Base-by-base conservation (phyloP, 2,888 invertebrate species). In the Leptodirus hochenwartii region DNA sequence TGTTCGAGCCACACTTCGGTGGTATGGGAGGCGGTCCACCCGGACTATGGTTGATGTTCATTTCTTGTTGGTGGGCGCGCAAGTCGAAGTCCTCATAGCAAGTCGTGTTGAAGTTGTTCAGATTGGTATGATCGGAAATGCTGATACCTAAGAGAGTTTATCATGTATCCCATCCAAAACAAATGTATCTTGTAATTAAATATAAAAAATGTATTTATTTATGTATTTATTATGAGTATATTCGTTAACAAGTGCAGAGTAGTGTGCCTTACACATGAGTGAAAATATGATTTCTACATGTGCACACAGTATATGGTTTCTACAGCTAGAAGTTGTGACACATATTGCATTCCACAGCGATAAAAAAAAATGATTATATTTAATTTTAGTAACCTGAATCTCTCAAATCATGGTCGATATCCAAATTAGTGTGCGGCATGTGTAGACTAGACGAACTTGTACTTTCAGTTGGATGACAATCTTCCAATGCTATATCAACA, bases 401-500 rank as follows among this genome's bases (percentile, higher is more conserved):
- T 4, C 66, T 54, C 8, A 65, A 47, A 40, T 66, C 65, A 31
- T 61, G 54, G 30, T 44, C 42, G 16, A n/a, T n/a, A n/a, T 49
- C 49, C 6, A 37, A 24, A 5, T 44, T 43, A 3, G 37, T 31
- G 22, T 36, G 39, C n/a, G 34, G 41, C 13, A 41, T 37, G 2
- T 14, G 5, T 15, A 32, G 17, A 23, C 33, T 34, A 9, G 17
- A n/a, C 17, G 32, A 33, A 4, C 39, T 41, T 6, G 49, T 39
- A 27, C 41, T 43, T 1, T 38, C 37, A 15, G 44, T 43, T 17
- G 54, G 52, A 6, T 34, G 40, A 24, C 34, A 34, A 27, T 50
- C 61, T 24, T 63, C 63, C 35, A 61, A 44, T 39, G 61, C 57
- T 3, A 62, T 61, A 38, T 64, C 60, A 8, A 35, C 40, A 15